Conservation (phyloP, 2,888 invertebrate species). For the Epinotia brunnichana region DNA sequence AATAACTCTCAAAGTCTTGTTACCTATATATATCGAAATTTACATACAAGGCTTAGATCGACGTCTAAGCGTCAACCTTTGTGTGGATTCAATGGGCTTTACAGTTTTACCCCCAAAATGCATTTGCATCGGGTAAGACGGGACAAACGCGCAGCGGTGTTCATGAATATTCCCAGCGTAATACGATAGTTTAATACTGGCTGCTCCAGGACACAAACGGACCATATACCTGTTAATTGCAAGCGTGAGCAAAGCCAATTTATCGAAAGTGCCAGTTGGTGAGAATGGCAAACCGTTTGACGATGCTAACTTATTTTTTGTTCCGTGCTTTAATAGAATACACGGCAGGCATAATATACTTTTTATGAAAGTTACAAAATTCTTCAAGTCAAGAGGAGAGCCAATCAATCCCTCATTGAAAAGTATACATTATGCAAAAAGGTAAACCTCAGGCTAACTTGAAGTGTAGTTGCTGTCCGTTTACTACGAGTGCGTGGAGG, state of each 20-base stretch:
- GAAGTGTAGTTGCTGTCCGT: too few relatives aligned
- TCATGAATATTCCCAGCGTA: slow-evolving; percentile 31
- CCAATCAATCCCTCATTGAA: too few relatives aligned
- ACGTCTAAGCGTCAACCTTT: slow-evolving; percentile 4
- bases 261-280: not conserved
- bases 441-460: too few relatives aligned
- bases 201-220: slow-evolving; percentile 11
- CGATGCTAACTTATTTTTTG: not conserved
- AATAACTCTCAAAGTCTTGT: not conserved
- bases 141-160: slow-evolving; percentile 32
- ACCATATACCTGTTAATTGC: slow-evolving; percentile 21
- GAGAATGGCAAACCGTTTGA: not conserved
- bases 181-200: slow-evolving; percentile 28
- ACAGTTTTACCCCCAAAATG: slow-evolving; percentile 26
- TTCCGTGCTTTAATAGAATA: not conserved
- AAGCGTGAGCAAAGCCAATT: slow-evolving; percentile 12
- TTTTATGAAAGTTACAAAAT: too few relatives aligned
- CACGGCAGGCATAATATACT: too few relatives aligned
- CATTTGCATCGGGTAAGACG: slow-evolving; percentile 33
- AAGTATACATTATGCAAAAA: too few relatives aligned
- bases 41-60: not conserved
- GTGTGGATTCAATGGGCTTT: slow-evolving; percentile 14
- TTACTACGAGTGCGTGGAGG: too few relatives aligned
- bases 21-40: not conserved
- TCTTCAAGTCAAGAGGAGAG: too few relatives aligned